Base-by-base conservation (phyloP, 1,140 invertebrate species). In the Monomorium pharaonis region DNA sequence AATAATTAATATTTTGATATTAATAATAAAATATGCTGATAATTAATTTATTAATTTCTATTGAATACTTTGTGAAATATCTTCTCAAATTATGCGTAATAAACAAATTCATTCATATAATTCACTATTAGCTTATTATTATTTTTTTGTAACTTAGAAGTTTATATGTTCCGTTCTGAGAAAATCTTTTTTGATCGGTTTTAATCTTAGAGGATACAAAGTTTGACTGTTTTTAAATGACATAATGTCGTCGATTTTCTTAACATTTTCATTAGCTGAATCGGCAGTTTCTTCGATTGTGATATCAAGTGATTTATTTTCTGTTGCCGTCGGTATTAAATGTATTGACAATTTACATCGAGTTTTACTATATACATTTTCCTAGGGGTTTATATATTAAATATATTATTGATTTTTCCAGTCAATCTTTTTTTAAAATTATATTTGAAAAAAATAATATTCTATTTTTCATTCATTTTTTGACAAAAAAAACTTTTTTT, bases 281-380 rank as follows among this genome's bases (percentile, higher is more conserved):
- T 37, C 21, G n/a, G 72, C 5, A n/a, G n/a, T 16, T 14, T 84
- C 67, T 21, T 76, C 30, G 18, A 4, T 9, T 70, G 78, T 62
- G 37, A 85, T 24, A 16, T 74, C 37, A 10, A 16, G 1, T 74
- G 4, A 24, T 54, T 69, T 37, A 4, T 83, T 85, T 70, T 92
- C 77, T 0, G 69, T 21, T 37, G 81, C 96, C 51, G 95, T 97
- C 0, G 98, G 98, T 33, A 98, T 92, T 27, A 98, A 96, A 89
- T 98, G 96, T 5, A 98, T 96, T 0, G 97, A 96, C 14, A 98
- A 88, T 92, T 97, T 97, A 81, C 96, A 96, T 76, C 96, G 70
- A 6, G 96, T 96, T 70, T 93, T 81, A 5, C 67, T 69, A 62
- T 91, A 72, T 42, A 95, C 85, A 56, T 93, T 85, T 6, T 94